These are phyloP conservation scores for Dicranocentrus wangi DNA, from an alignment of 2,888 invertebrate species.

Conservation along the genomic window DNA sequence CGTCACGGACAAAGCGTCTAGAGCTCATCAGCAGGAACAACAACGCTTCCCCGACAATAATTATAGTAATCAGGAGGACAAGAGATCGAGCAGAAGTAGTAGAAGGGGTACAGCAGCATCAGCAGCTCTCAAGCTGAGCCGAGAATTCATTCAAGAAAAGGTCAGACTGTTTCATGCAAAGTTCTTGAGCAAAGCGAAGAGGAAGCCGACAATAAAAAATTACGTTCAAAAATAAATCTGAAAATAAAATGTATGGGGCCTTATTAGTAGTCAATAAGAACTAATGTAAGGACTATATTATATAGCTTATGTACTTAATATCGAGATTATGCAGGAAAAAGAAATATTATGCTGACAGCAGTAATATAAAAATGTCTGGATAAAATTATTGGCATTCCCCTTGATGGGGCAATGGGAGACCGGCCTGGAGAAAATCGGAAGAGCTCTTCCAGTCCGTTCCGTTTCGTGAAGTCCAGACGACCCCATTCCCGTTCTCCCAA, in stretches of 20 bases:
- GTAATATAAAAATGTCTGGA: too few relatives aligned
- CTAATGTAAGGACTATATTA: too few relatives aligned
- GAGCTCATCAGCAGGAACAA: slow-evolving; percentile 31
- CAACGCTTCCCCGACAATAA: slow-evolving; percentile 51
- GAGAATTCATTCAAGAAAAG: slow-evolving; percentile 50
- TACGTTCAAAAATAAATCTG: slow-evolving; percentile 11
- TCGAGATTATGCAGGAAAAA: too few relatives aligned
- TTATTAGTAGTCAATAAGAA: too few relatives aligned
- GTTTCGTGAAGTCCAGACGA: slow-evolving; percentile 1
- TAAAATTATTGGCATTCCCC: too few relatives aligned
- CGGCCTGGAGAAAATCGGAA: neutral
- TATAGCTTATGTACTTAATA: too few relatives aligned
- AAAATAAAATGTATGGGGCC: too few relatives aligned
- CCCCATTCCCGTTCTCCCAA: neutral
- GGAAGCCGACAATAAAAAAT: slow-evolving; percentile 29
- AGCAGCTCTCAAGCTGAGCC: slow-evolving; percentile 23
- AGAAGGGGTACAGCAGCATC: neutral
- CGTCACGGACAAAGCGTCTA: slow-evolving; percentile 48
- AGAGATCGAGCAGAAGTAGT: neutral
- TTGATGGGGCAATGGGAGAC: neutral
- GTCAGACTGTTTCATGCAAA: slow-evolving; percentile 40
- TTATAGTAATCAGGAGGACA: slow-evolving; percentile 19
- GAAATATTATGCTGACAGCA: too few relatives aligned
- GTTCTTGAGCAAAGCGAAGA: slow-evolving; percentile 25
- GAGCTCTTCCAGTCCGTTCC: neutral